Evolutionary conservation across 2,888 invertebrate species (phyloP).

Genomic region (Flexamia atlantica): DNA sequence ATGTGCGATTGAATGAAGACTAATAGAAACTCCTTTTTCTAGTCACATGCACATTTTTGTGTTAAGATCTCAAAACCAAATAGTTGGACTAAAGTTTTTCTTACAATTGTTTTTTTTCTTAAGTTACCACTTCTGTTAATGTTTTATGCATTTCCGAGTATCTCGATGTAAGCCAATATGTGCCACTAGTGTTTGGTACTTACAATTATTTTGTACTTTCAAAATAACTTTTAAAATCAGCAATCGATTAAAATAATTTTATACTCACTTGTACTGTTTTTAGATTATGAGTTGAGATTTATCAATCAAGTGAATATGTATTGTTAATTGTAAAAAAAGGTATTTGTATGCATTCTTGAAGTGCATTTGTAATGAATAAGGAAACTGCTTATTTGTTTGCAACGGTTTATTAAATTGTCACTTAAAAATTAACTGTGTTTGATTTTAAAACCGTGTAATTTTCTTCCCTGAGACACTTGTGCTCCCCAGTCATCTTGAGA

Average conservation of each 20-base stretch:
- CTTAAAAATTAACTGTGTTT: not conserved
- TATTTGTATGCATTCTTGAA: slow-evolving; percentile 25
- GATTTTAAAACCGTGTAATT: too few species aligned
- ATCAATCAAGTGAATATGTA: not conserved
- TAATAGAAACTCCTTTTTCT: not conserved
- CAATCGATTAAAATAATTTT: slow-evolving; percentile 20
- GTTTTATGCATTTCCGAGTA: slow-evolving; percentile 33
- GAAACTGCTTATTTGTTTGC: slow-evolving; percentile 44
- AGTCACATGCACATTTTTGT: slow-evolving; percentile 6
- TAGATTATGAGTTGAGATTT: slow-evolving; percentile 17
- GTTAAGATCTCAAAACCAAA: slow-evolving; percentile 16
- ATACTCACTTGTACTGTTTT: not conserved
- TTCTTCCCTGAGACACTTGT: too few species aligned
- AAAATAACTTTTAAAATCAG: not conserved
- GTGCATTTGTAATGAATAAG: slow-evolving; percentile 45
- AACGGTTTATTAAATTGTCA: slow-evolving; percentile 46
- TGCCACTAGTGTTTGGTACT: slow-evolving; percentile 29
- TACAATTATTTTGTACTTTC: not conserved
- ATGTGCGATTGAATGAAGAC: not conserved
- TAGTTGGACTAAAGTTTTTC: slow-evolving; percentile 40
- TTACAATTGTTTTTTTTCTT: not conserved
- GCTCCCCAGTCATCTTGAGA: too few species aligned
- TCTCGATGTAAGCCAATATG: slow-evolving; percentile 9
- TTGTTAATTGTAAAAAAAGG: slow-evolving; percentile 17
- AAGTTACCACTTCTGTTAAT: slow-evolving; percentile 36